Percentiles rank a stretch among this genome's conserved stretches.
Conservation (phyloP, 1,140 invertebrate genomes). For the Papilio polytes region DNA sequence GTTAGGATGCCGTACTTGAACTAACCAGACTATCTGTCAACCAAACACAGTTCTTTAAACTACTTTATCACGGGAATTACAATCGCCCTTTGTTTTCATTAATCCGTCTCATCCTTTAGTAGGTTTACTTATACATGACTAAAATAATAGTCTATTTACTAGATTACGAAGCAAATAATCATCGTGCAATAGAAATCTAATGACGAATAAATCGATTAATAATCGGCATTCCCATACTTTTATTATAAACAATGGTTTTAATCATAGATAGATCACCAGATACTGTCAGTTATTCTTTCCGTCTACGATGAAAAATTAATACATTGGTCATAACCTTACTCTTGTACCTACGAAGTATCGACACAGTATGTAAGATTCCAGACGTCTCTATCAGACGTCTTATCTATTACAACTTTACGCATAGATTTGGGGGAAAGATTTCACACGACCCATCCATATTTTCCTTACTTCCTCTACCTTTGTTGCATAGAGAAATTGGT, state of each 20-base stretch:
- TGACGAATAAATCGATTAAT: neutral
- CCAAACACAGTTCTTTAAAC: neutral
- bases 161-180: conserved; percentile 3
- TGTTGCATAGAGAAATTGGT: too few species aligned
- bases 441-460: too few species aligned
- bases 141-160: conserved; percentile 9
- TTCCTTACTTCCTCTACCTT: too few species aligned
- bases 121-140: neutral
- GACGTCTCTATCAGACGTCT: too few species aligned
- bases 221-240: neutral
- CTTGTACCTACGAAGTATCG: neutral
- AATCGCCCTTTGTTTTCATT: neutral
- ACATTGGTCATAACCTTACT: too few species aligned
- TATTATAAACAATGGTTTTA: neutral
- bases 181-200: neutral
- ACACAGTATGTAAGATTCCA: too few species aligned
- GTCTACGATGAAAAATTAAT: neutral
- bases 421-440: too few species aligned
- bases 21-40: neutral
- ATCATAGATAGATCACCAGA: neutral
- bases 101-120: neutral
- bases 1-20: neutral
- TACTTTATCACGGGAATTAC: neutral
- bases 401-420: too few species aligned
- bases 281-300: too few species aligned